phyloP scores from a whole-genome alignment of 1,140 invertebrate genomes.

The Pseudoatta argentina region DNA sequence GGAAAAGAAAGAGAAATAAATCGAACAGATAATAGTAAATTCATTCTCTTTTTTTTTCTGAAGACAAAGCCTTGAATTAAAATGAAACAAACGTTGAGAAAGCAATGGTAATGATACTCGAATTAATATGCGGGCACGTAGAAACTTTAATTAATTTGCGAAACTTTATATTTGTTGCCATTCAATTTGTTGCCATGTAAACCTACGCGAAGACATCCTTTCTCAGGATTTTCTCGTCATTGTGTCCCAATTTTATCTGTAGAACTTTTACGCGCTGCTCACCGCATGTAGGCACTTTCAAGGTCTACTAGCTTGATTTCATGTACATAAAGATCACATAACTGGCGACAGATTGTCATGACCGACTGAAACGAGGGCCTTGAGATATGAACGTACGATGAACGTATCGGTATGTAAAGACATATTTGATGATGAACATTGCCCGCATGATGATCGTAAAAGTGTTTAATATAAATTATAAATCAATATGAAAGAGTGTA shows the following conservation, averaged over 20 bases:
- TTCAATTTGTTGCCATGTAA: slow-evolving; percentile 11
- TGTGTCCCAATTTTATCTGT: slow-evolving; percentile 41
- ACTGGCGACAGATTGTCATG: slow-evolving; percentile 45
- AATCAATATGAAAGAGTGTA: neutral
- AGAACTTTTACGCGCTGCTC: slow-evolving; percentile 48
- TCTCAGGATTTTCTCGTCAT: neutral
- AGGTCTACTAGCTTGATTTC: slow-evolving; percentile 70
- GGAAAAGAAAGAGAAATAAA: neutral
- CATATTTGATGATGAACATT: neutral
- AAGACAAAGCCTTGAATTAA: neutral
- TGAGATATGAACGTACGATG: slow-evolving; percentile 13
- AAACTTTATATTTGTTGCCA: slow-evolving; percentile 7
- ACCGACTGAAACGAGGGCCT: slow-evolving; percentile 32
- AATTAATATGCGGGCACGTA: neutral
- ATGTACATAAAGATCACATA: slow-evolving; percentile 54
- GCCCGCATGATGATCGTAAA: neutral
- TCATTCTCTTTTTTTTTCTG: neutral
- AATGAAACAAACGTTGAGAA: neutral
- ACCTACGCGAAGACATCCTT: slow-evolving; percentile 29
- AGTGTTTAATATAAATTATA: neutral
- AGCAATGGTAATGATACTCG: neutral
- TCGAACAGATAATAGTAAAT: neutral
- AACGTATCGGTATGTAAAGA: neutral
- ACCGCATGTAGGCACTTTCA: slow-evolving; percentile 62
- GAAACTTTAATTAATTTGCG: neutral